Evolutionary conservation across 1,140 invertebrate species (phyloP).

Genomic region (Asbolus verrucosus): DNA sequence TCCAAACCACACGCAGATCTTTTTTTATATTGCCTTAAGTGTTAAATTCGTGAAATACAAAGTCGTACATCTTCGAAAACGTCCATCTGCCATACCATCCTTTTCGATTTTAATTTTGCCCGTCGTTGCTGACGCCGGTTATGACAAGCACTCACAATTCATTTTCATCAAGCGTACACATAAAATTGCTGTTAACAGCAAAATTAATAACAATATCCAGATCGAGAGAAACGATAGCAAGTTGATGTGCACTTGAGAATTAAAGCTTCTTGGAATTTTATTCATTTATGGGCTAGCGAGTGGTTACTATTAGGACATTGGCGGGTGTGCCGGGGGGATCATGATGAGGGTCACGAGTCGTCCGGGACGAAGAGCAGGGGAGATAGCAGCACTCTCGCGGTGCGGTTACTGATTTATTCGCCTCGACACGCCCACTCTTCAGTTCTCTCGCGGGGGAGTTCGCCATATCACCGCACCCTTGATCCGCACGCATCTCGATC

Average conservation of each 20-base stretch:
- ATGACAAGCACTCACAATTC: too few species aligned
- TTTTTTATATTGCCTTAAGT: too few species aligned
- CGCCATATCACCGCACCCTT: conserved; percentile 52
- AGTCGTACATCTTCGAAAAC: too few species aligned
- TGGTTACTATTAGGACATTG: conserved; percentile 12
- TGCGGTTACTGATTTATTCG: conserved; percentile 61
- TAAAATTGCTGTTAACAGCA: too few species aligned
- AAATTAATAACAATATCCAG: too few species aligned
- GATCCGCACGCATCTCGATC: conserved; percentile 47
- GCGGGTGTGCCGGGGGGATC: conserved; percentile 39
- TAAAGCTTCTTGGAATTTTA: not conserved
- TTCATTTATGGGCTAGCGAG: conserved; percentile 6
- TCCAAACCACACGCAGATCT: too few species aligned
- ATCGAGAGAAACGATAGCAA: not conserved
- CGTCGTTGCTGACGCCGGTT: too few species aligned
- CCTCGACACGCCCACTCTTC: conserved; percentile 58
- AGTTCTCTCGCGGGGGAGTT: conserved; percentile 52
- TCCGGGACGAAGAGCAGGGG: conserved; percentile 34
- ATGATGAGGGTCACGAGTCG: conserved; percentile 21
- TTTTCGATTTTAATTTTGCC: too few species aligned
- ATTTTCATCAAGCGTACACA: too few species aligned
- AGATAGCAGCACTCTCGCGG: conserved; percentile 42
- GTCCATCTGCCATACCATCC: too few species aligned
- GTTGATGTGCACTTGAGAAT: not conserved
- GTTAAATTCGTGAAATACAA: too few species aligned